Evolutionary conservation across 1,140 invertebrate species (phyloP).

Genomic region (Drosophila sucinea): DNA sequence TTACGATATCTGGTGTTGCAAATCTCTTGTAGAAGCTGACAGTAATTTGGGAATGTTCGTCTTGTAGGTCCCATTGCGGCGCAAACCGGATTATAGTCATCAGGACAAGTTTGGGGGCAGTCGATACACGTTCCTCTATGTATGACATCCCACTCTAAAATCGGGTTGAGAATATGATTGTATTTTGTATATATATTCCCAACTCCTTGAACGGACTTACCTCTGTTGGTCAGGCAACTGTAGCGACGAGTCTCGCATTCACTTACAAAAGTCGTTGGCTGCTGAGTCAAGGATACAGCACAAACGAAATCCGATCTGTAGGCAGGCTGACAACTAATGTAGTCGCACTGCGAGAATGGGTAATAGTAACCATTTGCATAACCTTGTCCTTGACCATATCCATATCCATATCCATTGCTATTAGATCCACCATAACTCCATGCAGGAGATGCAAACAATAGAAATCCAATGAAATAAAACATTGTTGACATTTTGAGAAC

Average conservation of each 20-base stretch:
- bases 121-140: conserved; percentile 43
- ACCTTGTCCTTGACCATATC: conserved; percentile 12
- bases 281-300: conserved; percentile 17
- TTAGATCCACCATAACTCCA: conserved; percentile 25
- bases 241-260: conserved; percentile 49
- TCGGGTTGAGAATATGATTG: not conserved
- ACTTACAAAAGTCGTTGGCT: conserved; percentile 50
- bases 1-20: not conserved
- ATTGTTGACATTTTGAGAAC: conserved; percentile 46
- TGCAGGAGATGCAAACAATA: conserved; percentile 6
- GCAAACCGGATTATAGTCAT: not conserved
- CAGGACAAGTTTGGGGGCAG: not conserved
- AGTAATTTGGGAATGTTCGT: conserved; percentile 9
- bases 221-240: conserved; percentile 25
- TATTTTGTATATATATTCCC: rapidly evolving
- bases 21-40: conserved; percentile 1
- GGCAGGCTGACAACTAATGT: conserved; percentile 26
- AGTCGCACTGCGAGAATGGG: conserved; percentile 12
- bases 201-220: conserved; percentile 22
- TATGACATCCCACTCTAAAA: conserved; percentile 50
- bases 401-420: not conserved
- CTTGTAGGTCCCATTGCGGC: not conserved
- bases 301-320: conserved; percentile 31
- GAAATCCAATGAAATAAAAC: conserved; percentile 1
- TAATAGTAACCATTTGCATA: conserved; percentile 20